A percentile compares a stretch with the other conserved stretches of the same genome.
Conservation (phyloP, 35 echinoderm and acorn worm genomes). For the Diadema setosum region DNA sequence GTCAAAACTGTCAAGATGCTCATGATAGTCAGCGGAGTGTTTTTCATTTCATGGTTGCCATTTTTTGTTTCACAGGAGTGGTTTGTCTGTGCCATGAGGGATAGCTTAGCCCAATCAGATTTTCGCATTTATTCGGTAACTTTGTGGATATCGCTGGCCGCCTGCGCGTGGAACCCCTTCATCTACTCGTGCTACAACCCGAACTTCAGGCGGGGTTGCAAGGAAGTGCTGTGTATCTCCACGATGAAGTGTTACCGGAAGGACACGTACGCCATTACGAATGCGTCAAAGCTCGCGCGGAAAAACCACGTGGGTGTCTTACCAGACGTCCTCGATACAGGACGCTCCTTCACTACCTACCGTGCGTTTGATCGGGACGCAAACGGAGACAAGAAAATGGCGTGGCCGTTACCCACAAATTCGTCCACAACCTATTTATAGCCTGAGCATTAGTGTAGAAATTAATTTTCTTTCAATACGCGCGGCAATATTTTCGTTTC, state of each 20-base stretch:
- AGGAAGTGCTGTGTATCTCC: conserved; percentile 90
- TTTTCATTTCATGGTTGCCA: conserved; percentile 85
- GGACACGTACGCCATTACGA: conserved; percentile 92
- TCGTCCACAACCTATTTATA: conserved; percentile 73
- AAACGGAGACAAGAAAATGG: conserved; percentile 90
- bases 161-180: conserved; percentile 75
- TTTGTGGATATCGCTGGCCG: conserved; percentile 74
- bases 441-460: no score
- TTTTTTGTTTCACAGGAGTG: conserved; percentile 55
- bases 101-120: not conserved
- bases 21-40: conserved; percentile 75
- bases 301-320: conserved; percentile 80
- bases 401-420: conserved; percentile 74
- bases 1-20: conserved; percentile 98
- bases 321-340: conserved; percentile 3
- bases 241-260: conserved; percentile 86
- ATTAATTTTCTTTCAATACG: no score
- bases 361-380: conserved; percentile 74
- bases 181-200: conserved; percentile 90
- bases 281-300: conserved; percentile 57
- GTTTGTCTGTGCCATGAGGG: not conserved
- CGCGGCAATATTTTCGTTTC: no score
- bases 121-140: conserved; percentile 33
- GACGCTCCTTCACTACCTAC: conserved; percentile 52
- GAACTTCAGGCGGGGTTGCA: conserved; percentile 95